Evolutionary conservation across 1,140 invertebrate genomes (phyloP), one percentile per base, ranked within the genome.

Genomic region (Dinoponera quadriceps): DNA sequence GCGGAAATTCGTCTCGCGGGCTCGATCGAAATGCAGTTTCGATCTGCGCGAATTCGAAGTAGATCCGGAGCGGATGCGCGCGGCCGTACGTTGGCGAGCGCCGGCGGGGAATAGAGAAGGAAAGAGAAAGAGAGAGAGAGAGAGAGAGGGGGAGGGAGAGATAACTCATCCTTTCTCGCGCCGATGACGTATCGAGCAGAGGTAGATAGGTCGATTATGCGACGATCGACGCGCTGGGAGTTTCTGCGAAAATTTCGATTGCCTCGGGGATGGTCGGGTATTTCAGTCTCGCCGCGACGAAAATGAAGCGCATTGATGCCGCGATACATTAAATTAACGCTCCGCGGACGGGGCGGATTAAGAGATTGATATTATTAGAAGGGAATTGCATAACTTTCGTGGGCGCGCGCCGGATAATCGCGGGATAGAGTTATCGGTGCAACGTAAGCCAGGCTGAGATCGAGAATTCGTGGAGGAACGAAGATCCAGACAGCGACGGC

Each of bases 11-110:
- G 55, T 73, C 29, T 73, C 54, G 11, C 44, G 59, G 48, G 57
- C 16, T 2, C 78, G 68, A 74, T 74, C 78, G 78, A 82, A 82
- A 49, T 60, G 57, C 69, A 62, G 69, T 74, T 82, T 74, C 69
- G 78, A 72, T 62, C 69, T 71, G 65, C 75, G 65, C 66, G 57
- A 73, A 74, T 74, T 73, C 59, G 59, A 72, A 49, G 55, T 16
- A 72, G 68, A 74, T 62, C 69, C 63, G 51, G 63, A 59, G 44
- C 51, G 68, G 78, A 81, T 81, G 78, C 77, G 20, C 38, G 69
- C 54, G 77, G 18, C 59, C 29, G 33, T 80, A 44, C 33, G 33
- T 51, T 44, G 68, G 14, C 44, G 68, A 16, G 29, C 29, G 29
- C 5, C 5, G 13, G n/a, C 29, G 14, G 54, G 7, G 0, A 22